Percentiles rank a stretch among this genome's conserved stretches.
Evolutionary conservation across 1,140 invertebrate genomes (phyloP).

Genomic region (Akabosia matsudoensis): DNA sequence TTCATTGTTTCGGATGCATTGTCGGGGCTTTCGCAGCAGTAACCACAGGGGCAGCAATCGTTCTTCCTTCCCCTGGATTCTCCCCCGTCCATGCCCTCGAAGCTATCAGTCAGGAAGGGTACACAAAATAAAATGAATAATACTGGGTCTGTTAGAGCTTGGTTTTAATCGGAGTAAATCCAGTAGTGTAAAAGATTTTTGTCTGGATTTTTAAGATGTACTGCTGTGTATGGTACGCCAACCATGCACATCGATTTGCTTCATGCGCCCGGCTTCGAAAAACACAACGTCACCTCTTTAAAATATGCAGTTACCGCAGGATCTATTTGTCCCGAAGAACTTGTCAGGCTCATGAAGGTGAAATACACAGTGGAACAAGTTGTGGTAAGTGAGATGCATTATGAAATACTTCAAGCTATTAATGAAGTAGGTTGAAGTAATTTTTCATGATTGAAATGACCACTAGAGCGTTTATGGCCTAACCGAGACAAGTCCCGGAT

Average conservation of each 20-base stretch:
- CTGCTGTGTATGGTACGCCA: slow-evolving; percentile 81
- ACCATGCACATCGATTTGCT: slow-evolving; percentile 93
- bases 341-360: slow-evolving; percentile 40
- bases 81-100: slow-evolving; percentile 65
- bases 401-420: slow-evolving; percentile 52
- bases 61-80: slow-evolving; percentile 67
- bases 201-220: slow-evolving; percentile 62
- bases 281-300: slow-evolving; percentile 52
- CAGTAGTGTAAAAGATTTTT: no score
- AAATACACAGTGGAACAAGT: slow-evolving; percentile 47
- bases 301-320: slow-evolving; percentile 39
- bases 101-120: slow-evolving; percentile 68
- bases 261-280: slow-evolving; percentile 51
- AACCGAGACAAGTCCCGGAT: slow-evolving; percentile 37
- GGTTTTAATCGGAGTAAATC: no score
- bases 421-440: neutral
- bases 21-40: slow-evolving; percentile 63
- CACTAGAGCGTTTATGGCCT: slow-evolving; percentile 34
- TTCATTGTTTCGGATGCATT: slow-evolving; percentile 84
- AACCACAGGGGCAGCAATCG: slow-evolving; percentile 64
- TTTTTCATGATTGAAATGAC: neutral
- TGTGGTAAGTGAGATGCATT: slow-evolving; percentile 69
- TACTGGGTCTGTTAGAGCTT: no score
- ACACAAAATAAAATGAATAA: slow-evolving; percentile 48
- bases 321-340: slow-evolving; percentile 37